Evolutionary conservation across 2,113 vertebrate species (phyloP), one percentile per base, ranked within the genome.

Genomic region (Lagopus muta): DNA sequence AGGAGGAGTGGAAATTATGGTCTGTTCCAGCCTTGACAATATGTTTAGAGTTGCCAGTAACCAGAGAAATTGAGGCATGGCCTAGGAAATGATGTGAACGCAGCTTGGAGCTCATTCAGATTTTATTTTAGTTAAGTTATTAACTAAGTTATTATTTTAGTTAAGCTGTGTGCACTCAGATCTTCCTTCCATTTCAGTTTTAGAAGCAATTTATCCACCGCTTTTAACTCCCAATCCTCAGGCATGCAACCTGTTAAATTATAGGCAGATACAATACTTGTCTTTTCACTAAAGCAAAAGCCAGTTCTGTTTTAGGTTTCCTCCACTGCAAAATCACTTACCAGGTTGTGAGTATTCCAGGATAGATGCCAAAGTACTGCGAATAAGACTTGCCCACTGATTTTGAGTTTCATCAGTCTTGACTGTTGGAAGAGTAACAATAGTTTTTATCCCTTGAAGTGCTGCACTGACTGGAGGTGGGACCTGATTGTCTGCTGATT

Each of bases 401-500:
- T 98, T 98, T 76, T 98, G 98, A 64, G 98, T 99, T 93, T 98
- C 98, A 88, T 98, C 98, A 21, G 96, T 97, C 60, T 95, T 98
- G 34, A 98, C 97, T 94, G 98, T 95, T 14, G 98, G 97, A 32
- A 99, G 99, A 19, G 98, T 99, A 95, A 99, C 98, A 95, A 99
- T 98, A 85, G 97, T 98, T 98, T 99, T 99, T 93, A 99, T 98
- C 30, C 97, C 99, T 97, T 99, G 99, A 96, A 99, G 98, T 57
- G 98, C 98, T 22, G 99, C 99, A 8, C 98, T 98, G 75, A 99
- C 99, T 10, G 99, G 98, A 43, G 95, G 95, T 36, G 99, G 97
- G 52, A 99, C 98, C 2, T 98, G 98, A 94, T 97, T 98, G 96
- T 99, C 99, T 45, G 97, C 28, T 2, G 98, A 98, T 93, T 98